Base-by-base conservation (phyloP, 2,113 vertebrate genomes). In the Campylomormyrus numenius region DNA sequence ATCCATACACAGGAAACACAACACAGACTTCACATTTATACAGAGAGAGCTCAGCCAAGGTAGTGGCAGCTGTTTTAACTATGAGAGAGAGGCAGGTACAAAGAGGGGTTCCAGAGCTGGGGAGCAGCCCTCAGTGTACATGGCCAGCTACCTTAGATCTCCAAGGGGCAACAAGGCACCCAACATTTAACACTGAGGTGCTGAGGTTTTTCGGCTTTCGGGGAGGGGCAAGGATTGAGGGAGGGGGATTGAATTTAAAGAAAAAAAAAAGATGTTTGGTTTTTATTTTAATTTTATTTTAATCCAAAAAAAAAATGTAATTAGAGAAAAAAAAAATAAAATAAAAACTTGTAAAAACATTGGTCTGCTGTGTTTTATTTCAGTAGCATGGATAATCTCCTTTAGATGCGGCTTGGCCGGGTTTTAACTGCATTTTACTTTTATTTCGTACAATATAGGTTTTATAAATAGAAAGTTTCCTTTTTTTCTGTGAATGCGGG, bases 321-420 rank as follows among this genome's bases (percentile, higher is more conserved):
- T 96, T 96, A 96, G 94, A 83, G 91, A 94, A 94, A 91, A 92
- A 96, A 94, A 95, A 95, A 96, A 95, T 94, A 96, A 96, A 96
- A 96, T 39, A 94, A 53, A 93, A 77, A 3, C 1, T 80, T 58
- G 58, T 11, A 52, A 52, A 52, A 52, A 53, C 48, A 48, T 87
- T 11, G 9, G 85, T n/a, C 13, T 52, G 17, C 24, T 49, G 85
- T 53, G 46, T n/a, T 53, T 31, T 50, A 24, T 87, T 80, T 80
- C 3, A 17, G 35, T 80, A 7, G 24, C 74, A 7, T 42, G 11
- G 62, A 31, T 77, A 77, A 42, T 80, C 35, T 15, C 13, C 31
- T 80, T 80, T 19, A 70, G 31, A 70, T 31, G 9, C 1, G n/a
- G n/a, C 10, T 4, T 31, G 10, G 8, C 7, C 24, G n/a, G n/a